Base-by-base conservation (phyloP, 1,140 invertebrate genomes). In the Eumaeus atala region DNA sequence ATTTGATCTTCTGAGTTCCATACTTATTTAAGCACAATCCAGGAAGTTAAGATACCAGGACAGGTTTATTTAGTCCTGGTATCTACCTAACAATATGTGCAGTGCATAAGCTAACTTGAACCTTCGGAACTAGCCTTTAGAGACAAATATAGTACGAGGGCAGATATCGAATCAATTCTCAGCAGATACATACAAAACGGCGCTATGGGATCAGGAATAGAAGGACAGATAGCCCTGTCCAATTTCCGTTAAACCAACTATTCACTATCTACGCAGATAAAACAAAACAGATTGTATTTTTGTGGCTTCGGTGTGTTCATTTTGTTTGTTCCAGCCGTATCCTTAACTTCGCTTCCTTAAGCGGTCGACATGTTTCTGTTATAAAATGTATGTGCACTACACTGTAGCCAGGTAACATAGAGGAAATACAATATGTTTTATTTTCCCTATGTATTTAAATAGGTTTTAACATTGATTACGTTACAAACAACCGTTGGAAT, bases 231-330 rank as follows among this genome's bases (percentile, higher is more conserved):
- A 38, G 9, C 37, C 18, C 17, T 9, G 47, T 48, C 18, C 47
- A 48, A 48, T 48, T 17, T 48, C 47, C 14, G 47, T 18, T 48
- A 21, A 48, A 48, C 47, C 47, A 38, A 38, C 37, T 38, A 9
- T 28, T 28, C 18, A 11, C 47, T 16, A n/a, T 48, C 16, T 48
- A 48, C 37, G 37, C 37, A 4, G 47, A 48, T 48, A 17, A 18
- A 48, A 48, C 47, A 48, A 48, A 0, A 48, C 47, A 48, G 18
- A 48, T 48, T 48, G 47, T 48, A 18, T 48, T 48, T 18, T 48
- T 12, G 10, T 38, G 12, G 37, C 37, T 38, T 3, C 8, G 37
- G 37, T 38, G 37, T n/a, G 9, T 38, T 38, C 9, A 3, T 38
- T 38, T 38, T 38, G 37, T 38, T 38, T 38, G 37, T 10, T 38